Base-by-base conservation (phyloP, 64 coral and sea anemone genomes). In the Pachyseris speciosa region DNA sequence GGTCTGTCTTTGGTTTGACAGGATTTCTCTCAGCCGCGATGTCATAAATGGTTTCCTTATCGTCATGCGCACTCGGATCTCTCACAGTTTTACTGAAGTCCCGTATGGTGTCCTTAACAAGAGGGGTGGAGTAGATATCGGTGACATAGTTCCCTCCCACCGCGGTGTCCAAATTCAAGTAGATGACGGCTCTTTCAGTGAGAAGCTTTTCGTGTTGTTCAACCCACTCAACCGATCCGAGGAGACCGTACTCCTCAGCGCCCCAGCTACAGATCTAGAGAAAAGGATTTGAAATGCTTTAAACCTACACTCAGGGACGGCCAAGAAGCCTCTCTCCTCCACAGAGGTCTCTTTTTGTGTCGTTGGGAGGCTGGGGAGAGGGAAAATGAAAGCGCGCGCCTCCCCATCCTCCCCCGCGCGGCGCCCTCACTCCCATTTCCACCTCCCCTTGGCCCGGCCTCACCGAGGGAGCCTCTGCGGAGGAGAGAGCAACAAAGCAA, bases 151-250 rank as follows among this genome's bases (percentile, higher is more conserved):
- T 94, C 1, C 96, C 96, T 41, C 37, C 39, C 0, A 98, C 96
- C 11, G 67, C 43, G 27, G 79, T 79, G 40, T 98, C 96, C 2
- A 91, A 74, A 78, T 98, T 98, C 22, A 98, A 80, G 52, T 98
- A 98, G 44, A 89, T 63, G 8, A 98, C 89, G 28, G 96, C 96
- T 57, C 92, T 43, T 26, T 94, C 88, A 29, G 64, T 41, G 2
- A 98, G 79, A 33, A 88, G 61, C 41, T 94, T 92, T 3, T 72
- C 67, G 43, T 98, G 93, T 47, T 98, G 83, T 34, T 98, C 92
- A 32, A 98, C 96, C 88, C 88, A 98, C 26, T 98, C 96, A 19
- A 80, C 80, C 5, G 96, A 98, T 13, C 97, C 97, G 7, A 94
- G 74, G 16, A 91, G 52, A 48, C 89, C 64, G 83, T 65, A 78